Conservation (phyloP, 2,797 vertebrate species). For the Enteromius trimaculatus region DNA sequence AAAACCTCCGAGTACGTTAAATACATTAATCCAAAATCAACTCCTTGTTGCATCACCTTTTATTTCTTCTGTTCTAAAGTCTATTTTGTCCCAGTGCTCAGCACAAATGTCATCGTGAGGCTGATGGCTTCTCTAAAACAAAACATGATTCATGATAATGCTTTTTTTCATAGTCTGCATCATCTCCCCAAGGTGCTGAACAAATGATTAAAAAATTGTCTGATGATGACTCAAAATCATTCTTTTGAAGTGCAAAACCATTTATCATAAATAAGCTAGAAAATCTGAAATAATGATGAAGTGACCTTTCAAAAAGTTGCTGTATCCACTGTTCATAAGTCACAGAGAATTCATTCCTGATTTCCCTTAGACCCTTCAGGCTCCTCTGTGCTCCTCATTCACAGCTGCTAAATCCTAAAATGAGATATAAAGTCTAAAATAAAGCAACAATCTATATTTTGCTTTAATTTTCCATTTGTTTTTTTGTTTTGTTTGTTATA, state of each 20-base stretch:
- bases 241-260: neutral
- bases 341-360: slow-evolving; percentile 9
- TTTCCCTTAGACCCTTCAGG: neutral
- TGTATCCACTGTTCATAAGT: slow-evolving; percentile 21
- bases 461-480: too few relatives aligned
- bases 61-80: neutral
- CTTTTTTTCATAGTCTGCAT: neutral
- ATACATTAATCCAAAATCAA: too few relatives aligned
- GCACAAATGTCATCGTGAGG: neutral
- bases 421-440: too few relatives aligned
- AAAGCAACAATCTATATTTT: too few relatives aligned
- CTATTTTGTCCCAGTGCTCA: neutral
- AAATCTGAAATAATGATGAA: slow-evolving; percentile 13
- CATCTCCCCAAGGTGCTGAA: neutral
- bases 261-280: neutral
- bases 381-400: too few relatives aligned
- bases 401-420: too few relatives aligned
- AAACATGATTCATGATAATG: slow-evolving; percentile 8
- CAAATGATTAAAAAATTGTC: neutral
- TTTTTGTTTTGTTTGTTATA: too few relatives aligned
- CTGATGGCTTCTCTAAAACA: neutral
- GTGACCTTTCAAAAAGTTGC: slow-evolving; percentile 28
- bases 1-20: too few relatives aligned
- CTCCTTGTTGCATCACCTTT: neutral
- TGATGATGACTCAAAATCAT: slow-evolving; percentile 1